Percentiles rank a stretch among this genome's conserved stretches.
phyloP scores from a whole-genome alignment of 2,888 invertebrate species.

The Charanyca ferruginea region DNA sequence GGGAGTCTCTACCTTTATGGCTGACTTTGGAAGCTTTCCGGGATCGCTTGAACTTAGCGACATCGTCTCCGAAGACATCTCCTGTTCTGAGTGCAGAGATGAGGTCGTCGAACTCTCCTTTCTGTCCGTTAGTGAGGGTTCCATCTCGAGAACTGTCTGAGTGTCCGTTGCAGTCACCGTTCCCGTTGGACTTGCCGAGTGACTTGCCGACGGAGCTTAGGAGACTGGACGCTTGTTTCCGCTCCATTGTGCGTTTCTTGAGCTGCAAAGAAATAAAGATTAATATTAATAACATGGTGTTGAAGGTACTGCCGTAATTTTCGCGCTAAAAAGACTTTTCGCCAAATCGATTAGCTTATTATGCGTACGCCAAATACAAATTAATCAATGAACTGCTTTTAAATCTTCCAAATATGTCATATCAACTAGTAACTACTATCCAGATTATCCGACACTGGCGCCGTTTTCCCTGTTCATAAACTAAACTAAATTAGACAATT shows the following conservation, averaged over 20 bases:
- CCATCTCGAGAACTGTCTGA: constrained; percentile 81
- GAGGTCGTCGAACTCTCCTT: constrained; percentile 98
- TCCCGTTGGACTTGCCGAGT: constrained; percentile 91
- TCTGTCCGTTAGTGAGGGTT: constrained; percentile 87
- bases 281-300: neutral
- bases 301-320: too few species aligned
- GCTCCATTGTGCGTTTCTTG: constrained; percentile 96
- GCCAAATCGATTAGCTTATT: too few species aligned
- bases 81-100: constrained; percentile 98
- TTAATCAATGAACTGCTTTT: too few species aligned
- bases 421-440: too few species aligned
- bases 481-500: too few species aligned
- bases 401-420: too few species aligned
- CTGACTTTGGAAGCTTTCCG: constrained; percentile 85
- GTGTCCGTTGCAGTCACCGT: constrained; percentile 91
- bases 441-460: too few species aligned
- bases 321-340: too few species aligned
- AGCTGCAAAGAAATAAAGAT: constrained; percentile 83
- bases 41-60: constrained; percentile 95
- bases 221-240: constrained; percentile 95
- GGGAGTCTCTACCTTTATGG: constrained; percentile 87
- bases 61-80: constrained; percentile 98
- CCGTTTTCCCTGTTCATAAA: too few species aligned
- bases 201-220: constrained; percentile 94
- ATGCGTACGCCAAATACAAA: too few species aligned